Base-by-base conservation (phyloP, 2,888 invertebrate genomes). In the Polyploca ridens region DNA sequence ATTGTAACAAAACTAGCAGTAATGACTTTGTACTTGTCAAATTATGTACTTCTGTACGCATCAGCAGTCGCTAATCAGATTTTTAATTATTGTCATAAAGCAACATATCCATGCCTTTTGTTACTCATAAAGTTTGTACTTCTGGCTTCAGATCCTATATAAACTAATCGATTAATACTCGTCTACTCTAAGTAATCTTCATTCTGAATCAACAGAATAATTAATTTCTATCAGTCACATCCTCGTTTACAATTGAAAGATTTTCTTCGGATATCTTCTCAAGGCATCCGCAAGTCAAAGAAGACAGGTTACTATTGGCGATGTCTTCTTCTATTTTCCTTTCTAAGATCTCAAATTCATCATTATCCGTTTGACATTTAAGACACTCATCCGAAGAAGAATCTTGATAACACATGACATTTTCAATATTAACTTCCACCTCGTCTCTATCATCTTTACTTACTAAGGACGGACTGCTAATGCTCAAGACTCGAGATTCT, bases 201-300 rank as follows among this genome's bases (percentile, higher is more conserved):
- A 75, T 72, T 77, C 73, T 66, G 75, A 67, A 71, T 79, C 76
- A 69, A 78, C 72, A 72, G 76, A 76, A 1, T 5, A 19, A 19
- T 69, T 68, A 62, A 62, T 83, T 79, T 69, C 75, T 79, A 19
- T 82, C 82, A 5, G 70, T 64, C 2, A 63, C 57, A 0, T 91
- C 89, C n/a, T 92, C 93, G 41, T 84, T 86, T 3, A 89, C 69
- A 4, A 76, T 72, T 0, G 90, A 85, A 4, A 93, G 83, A 67
- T 93, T 92, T 63, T 94, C 93, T 66, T 93, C 93, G 0, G 93
- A 94, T 68, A 94, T 94, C 71, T 93, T 94, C 66, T 84, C 88
- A 33, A 93, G 79, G 63, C 85, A 88, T 3, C 89, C 85, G 62
- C 87, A 85, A 0, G 83, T 79, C 41, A 87, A 60, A 0, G 85